Conservation (phyloP, 2,797 vertebrate genomes). For the Arremon brunneinucha region DNA sequence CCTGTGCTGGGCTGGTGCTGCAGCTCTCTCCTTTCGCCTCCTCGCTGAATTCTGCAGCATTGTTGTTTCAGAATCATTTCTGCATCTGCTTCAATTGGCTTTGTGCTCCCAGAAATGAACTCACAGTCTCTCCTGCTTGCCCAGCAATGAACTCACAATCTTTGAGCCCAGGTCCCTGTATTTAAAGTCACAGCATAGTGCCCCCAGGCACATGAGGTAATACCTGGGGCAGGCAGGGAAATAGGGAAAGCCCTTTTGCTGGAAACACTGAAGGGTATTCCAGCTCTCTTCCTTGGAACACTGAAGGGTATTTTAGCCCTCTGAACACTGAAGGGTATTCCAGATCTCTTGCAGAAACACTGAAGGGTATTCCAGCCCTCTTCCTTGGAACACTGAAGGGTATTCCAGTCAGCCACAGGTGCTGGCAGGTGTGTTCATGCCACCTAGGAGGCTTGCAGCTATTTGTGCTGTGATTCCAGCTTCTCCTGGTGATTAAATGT, state of each 20-base stretch:
- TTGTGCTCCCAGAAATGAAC: neutral
- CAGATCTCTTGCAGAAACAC: no score
- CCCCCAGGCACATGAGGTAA: neutral
- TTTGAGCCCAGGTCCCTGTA: neutral
- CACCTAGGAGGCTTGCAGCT: neutral
- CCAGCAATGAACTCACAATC: neutral
- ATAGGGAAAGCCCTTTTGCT: neutral
- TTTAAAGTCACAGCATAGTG: neutral
- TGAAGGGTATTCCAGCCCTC: neutral
- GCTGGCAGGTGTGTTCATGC: neutral
- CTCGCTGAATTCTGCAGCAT: constrained; percentile 1
- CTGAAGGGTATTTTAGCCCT: no score
- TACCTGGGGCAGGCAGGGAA: neutral
- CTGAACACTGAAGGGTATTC: no score
- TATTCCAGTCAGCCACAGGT: neutral
- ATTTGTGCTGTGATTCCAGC: neutral
- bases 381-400: no score
- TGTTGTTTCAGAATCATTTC: constrained; percentile 38
- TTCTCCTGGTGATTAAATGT: neutral
- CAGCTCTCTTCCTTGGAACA: no score
- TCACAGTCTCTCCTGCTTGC: neutral
- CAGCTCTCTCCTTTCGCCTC: constrained; percentile 46
- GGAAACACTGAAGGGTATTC: no score
- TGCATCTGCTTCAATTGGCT: constrained; percentile 7
- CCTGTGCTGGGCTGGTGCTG: constrained; percentile 31